Percentiles rank a stretch among this genome's conserved stretches.
These are phyloP conservation scores for Sminthurides bifidus DNA, from an alignment of 1,140 invertebrate genomes.

Conservation along the genomic window DNA sequence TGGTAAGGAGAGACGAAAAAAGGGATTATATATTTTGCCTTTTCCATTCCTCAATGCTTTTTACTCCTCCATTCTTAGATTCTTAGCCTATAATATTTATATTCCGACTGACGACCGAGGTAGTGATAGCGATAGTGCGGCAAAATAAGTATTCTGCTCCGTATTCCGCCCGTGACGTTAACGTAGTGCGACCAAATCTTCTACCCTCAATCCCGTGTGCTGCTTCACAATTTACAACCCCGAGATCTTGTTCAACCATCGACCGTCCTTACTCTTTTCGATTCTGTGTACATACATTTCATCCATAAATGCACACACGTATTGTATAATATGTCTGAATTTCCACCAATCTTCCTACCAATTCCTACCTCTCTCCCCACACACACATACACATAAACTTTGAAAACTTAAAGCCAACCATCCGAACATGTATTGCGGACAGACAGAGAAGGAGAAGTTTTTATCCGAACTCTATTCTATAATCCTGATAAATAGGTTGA, in stretches of 20 bases:
- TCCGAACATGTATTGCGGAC: no score
- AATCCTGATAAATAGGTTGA: constrained; percentile 34
- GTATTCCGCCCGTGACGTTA: not conserved
- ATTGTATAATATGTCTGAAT: no score
- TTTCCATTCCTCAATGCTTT: constrained; percentile 29
- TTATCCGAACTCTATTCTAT: constrained; percentile 25
- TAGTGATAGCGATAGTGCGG: no score
- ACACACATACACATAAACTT: no score
- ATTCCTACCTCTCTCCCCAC: constrained; percentile 1
- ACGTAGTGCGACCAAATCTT: not conserved
- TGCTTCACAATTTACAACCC: not conserved
- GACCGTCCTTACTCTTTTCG: no score
- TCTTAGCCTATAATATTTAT: not conserved
- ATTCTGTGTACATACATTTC: no score
- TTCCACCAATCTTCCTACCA: constrained; percentile 3
- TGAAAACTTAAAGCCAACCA: no score
- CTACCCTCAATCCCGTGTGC: not conserved
- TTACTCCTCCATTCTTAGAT: constrained; percentile 2
- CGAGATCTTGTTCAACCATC: no score
- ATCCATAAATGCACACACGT: no score
- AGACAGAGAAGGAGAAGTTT: no score
- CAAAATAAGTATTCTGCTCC: not conserved
- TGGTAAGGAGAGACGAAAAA: constrained; percentile 16
- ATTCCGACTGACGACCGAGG: no score
- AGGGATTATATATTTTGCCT: constrained; percentile 32